These are phyloP conservation scores for Sitta carolinensis DNA, from an alignment of 2,797 vertebrate genomes.

Conservation along the genomic window DNA sequence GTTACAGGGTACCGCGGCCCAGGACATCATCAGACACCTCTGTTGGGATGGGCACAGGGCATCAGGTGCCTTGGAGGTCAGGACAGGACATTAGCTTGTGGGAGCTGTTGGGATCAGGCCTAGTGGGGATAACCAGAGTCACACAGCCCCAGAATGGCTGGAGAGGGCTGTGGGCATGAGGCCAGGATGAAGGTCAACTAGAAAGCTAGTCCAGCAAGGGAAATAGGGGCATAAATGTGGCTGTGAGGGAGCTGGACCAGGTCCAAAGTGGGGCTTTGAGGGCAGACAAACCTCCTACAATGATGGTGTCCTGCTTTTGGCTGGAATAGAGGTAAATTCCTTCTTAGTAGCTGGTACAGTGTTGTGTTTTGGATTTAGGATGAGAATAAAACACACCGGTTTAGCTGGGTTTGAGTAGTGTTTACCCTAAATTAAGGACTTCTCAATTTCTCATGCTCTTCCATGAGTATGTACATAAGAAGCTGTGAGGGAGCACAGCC, in stretches of 20 bases:
- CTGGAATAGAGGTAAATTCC: not conserved
- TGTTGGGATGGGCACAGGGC: not conserved
- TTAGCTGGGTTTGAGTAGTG: not conserved
- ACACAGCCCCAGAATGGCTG: not conserved
- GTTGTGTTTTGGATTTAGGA: not conserved
- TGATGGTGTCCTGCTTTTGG: not conserved
- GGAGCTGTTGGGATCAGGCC: not conserved
- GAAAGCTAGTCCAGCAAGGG: not conserved
- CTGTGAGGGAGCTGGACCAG: not conserved
- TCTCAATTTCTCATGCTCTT: not conserved
- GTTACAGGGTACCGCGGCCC: not conserved
- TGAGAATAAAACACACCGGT: not conserved
- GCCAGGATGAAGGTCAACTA: not conserved
- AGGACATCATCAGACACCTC: not conserved
- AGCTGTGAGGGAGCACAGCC: not conserved
- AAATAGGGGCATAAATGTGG: not conserved
- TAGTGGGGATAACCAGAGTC: not conserved
- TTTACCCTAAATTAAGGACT: not conserved
- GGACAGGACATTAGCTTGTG: fast-evolving
- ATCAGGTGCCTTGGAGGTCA: not conserved
- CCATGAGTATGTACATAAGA: not conserved
- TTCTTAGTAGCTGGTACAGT: not conserved
- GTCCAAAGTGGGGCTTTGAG: not conserved
- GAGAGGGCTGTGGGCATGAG: not conserved
- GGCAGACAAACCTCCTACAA: not conserved